Evolutionary conservation across 2,888 invertebrate species (phyloP).

Genomic region (Alviniconcha strummeri): DNA sequence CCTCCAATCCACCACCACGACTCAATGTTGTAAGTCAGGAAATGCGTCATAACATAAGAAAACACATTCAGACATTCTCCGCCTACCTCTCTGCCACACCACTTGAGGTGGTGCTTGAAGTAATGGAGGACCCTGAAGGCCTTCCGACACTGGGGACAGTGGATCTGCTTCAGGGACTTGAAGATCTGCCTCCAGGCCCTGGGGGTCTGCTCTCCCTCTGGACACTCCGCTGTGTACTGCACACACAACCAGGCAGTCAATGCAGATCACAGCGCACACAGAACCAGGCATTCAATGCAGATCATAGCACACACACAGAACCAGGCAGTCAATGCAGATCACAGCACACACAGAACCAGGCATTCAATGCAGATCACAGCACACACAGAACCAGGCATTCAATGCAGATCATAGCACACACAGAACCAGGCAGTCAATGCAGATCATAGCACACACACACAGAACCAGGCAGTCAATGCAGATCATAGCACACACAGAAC

Average conservation of each 20-base stretch:
- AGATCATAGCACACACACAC: background rate
- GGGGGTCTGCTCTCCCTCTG: conserved; percentile 32
- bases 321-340: background rate
- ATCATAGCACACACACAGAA: background rate
- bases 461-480: background rate
- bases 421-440: no score
- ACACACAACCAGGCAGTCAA: background rate
- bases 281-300: no score
- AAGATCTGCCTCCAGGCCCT: conserved; percentile 25
- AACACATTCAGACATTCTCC: background rate
- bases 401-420: background rate
- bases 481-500: conserved; percentile 24
- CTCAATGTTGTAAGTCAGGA: no score
- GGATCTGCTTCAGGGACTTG: conserved; percentile 24
- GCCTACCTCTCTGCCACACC: conserved; percentile 41
- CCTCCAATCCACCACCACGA: no score
- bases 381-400: background rate
- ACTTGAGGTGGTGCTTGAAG: conserved; percentile 32
- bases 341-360: background rate
- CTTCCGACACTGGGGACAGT: conserved; percentile 35
- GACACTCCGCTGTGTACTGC: conserved; percentile 32
- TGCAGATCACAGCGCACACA: no score
- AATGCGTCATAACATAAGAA: no score
- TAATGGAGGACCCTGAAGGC: conserved; percentile 27
- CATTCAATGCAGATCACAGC: background rate